Conservation (phyloP, 1,140 invertebrate species). For the Bradynema listronoti region DNA sequence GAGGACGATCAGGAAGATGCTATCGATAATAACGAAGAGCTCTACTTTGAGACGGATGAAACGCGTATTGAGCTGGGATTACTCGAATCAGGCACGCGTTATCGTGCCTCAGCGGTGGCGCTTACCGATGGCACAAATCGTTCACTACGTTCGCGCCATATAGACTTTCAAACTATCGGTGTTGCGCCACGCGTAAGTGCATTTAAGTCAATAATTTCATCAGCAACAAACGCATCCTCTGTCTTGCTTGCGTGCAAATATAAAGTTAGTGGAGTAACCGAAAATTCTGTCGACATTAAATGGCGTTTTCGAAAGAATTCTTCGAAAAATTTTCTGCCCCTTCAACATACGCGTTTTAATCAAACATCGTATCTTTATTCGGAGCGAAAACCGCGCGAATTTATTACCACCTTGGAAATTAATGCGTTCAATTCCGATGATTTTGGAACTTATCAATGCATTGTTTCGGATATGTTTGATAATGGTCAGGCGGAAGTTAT, state of each 20-base stretch:
- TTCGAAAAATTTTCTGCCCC: not conserved
- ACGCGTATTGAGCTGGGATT: conserved; percentile 10
- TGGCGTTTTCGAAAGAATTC: not conserved
- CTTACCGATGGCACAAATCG: conserved; percentile 1
- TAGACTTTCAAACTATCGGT: conserved; percentile 31
- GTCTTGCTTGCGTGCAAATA: conserved; percentile 29
- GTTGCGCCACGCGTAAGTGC: conserved; percentile 19
- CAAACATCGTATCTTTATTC: conserved; percentile 27
- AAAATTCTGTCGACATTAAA: conserved; percentile 1
- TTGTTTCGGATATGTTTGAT: conserved; percentile 25
- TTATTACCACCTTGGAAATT: conserved; percentile 32
- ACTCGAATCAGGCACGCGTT: conserved; percentile 28
- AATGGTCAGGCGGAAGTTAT: conserved; percentile 19
- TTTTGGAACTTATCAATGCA: conserved; percentile 31
- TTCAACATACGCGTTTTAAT: conserved; percentile 12
- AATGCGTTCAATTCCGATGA: conserved; percentile 12
- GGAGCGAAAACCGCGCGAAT: conserved; percentile 22
- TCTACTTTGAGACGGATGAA: not conserved
- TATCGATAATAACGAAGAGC: conserved; percentile 1
- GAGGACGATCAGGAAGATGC: conserved; percentile 9
- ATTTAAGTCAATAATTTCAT: conserved; percentile 21
- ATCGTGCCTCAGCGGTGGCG: conserved; percentile 19
- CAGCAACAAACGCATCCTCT: conserved; percentile 13
- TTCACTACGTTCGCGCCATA: conserved; percentile 21
- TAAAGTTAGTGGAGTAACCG: conserved; percentile 12